These are phyloP conservation scores for Danio choprae DNA, from an alignment of 2,797 vertebrate genomes.

Conservation along the genomic window DNA sequence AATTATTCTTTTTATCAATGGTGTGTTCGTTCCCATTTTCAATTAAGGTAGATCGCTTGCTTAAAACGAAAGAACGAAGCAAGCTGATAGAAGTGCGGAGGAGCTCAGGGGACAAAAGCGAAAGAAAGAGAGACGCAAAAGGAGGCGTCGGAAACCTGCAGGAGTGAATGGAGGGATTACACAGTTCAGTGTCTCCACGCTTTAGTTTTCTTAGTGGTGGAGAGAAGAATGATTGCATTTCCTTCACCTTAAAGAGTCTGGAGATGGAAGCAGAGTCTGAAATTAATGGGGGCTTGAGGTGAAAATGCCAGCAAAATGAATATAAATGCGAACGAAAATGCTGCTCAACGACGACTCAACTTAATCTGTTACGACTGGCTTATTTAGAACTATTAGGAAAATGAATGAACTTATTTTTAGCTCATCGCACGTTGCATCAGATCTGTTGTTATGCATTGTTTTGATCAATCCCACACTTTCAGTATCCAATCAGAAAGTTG, in stretches of 20 bases:
- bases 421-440: no score
- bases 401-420: no score
- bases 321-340: not conserved
- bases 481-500: no score
- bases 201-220: slow-evolving; percentile 13
- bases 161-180: slow-evolving; percentile 55
- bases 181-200: slow-evolving; percentile 33
- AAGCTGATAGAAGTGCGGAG: slow-evolving; percentile 45
- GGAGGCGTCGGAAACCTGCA: slow-evolving; percentile 5
- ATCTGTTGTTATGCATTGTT: no score
- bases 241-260: not conserved
- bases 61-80: slow-evolving; percentile 53
- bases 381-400: no score
- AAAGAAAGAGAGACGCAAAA: not conserved
- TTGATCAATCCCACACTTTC: no score
- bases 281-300: not conserved
- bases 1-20: slow-evolving; percentile 73
- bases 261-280: not conserved
- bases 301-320: not conserved
- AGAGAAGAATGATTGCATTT: slow-evolving; percentile 25
- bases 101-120: slow-evolving; percentile 49
- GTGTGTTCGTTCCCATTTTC: slow-evolving; percentile 68
- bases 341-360: no score
- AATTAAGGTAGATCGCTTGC: slow-evolving; percentile 68
- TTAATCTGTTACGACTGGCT: no score